Conservation (phyloP, 30 jellyfish, hydroid and myxozoan species). For the Chironex yamaguchii region DNA sequence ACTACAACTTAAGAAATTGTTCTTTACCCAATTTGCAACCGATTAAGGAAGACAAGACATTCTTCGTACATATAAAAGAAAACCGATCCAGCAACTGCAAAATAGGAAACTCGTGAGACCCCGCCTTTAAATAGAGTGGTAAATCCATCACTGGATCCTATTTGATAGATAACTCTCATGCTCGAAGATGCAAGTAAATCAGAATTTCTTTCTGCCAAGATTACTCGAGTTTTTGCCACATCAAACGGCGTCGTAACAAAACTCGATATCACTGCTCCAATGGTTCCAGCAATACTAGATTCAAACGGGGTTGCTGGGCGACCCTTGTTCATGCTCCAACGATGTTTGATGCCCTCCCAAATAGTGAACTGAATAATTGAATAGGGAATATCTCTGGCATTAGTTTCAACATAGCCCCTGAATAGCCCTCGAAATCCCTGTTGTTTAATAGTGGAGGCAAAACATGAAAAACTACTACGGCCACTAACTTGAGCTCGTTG, state of each 20-base stretch:
- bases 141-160: background rate
- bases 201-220: constrained; percentile 84
- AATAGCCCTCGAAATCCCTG: constrained; percentile 93
- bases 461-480: constrained; percentile 60
- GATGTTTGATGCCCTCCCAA: constrained; percentile 74
- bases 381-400: constrained; percentile 94
- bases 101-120: background rate
- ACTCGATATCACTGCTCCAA: constrained; percentile 88
- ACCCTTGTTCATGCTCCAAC: background rate
- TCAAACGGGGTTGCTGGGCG: constrained; percentile 44
- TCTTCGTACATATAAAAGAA: background rate
- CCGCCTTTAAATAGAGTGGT: background rate
- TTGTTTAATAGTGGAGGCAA: constrained; percentile 34
- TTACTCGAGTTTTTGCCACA: constrained; percentile 94
- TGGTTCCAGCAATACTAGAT: constrained; percentile 95
- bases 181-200: background rate
- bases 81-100: background rate
- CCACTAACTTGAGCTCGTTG: constrained; percentile 94
- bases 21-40: no score
- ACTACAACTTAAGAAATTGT: no score
- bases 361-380: constrained; percentile 89
- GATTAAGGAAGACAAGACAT: no score
- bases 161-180: background rate
- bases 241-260: constrained; percentile 95
- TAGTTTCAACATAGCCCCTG: constrained; percentile 87